Evolutionary conservation across 2,797 vertebrate genomes (phyloP), one percentile per base, ranked within the genome.

Genomic region (Melanotaenia trifasciata): DNA sequence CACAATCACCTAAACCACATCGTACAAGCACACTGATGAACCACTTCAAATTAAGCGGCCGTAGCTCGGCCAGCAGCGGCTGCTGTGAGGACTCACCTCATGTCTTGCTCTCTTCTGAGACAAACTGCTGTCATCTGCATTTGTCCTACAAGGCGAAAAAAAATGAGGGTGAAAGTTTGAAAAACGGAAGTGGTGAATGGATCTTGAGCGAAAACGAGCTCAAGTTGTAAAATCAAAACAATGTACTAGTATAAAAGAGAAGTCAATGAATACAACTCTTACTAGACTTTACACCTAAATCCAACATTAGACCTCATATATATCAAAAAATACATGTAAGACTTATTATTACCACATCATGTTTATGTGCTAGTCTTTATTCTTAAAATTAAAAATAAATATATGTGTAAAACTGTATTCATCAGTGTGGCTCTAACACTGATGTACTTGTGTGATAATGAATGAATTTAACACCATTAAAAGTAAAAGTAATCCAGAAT

Each of bases 71-170:
- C 36, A 35, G 5, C 66, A 4, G 60, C 14, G 12, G 57, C 50
- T 11, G 70, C 57, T 30, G 68, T 64, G 43, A 47, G 64, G 47
- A 64, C 94, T 85, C 82, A 97, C 98, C 95, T 99, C 97, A 24
- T 96, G 95, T 86, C 96, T 97, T 57, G 95, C 92, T 84, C 96
- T 95, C 91, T 98, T 99, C 75, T 93, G 89, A 20, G 84, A 83
- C 2, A 94, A 70, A 7, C 91, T 85, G 57, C 92, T 81, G 65
- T 98, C 97, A 40, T 98, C 97, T 11, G 94, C n/a, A 56, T 86
- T 93, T 20, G 91, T 90, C 88, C 98, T 98, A 85, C 36, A 72
- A 82, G 33, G 70, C 60, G 50, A 79, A 43, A 75, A 83, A 30
- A 45, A 35, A 10, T 70, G 7, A 76, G 66, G 22, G 38, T 63